Conservation (phyloP, 1,140 invertebrate species). For the Drosophila chauvacae region DNA sequence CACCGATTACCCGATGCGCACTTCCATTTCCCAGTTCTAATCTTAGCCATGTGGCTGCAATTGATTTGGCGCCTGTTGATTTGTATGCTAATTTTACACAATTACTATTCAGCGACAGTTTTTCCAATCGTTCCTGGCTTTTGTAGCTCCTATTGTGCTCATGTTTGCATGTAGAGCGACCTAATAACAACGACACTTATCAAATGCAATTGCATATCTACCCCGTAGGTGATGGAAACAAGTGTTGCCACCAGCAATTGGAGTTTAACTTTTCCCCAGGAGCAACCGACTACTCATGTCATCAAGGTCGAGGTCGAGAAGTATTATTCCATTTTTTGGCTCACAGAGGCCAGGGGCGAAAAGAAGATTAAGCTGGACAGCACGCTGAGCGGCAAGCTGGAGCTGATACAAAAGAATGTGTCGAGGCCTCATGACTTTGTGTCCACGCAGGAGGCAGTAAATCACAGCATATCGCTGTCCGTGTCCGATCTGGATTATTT, state of each 20-base stretch:
- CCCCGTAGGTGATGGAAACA: conserved; percentile 54
- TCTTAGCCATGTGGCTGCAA: conserved; percentile 34
- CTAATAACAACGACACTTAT: conserved; percentile 1
- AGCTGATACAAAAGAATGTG: conserved; percentile 87
- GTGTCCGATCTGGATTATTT: conserved; percentile 87
- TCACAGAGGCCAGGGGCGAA: conserved; percentile 70
- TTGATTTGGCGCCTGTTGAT: conserved; percentile 45
- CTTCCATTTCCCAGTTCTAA: conserved; percentile 21
- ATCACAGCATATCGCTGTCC: conserved; percentile 87
- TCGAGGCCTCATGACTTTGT: conserved; percentile 87
- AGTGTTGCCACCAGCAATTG: conserved; percentile 83
- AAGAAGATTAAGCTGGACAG: conserved; percentile 85
- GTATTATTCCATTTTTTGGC: conserved; percentile 70
- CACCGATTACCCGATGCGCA: conserved; percentile 8
- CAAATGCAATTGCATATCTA: conserved; percentile 6
- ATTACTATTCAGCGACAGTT: conserved; percentile 36
- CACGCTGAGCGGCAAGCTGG: conserved; percentile 88
- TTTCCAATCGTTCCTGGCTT: conserved; percentile 47
- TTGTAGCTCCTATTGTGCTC: conserved; percentile 28
- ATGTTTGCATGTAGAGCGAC: conserved; percentile 29
- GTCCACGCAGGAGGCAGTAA: conserved; percentile 86
- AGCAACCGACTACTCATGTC: conserved; percentile 86
- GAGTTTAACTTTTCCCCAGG: conserved; percentile 86
- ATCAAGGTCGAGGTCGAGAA: conserved; percentile 87
- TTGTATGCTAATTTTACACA: conserved; percentile 58